Evolutionary conservation across 2,888 invertebrate genomes (phyloP).

Genomic region (Eurois occulta): DNA sequence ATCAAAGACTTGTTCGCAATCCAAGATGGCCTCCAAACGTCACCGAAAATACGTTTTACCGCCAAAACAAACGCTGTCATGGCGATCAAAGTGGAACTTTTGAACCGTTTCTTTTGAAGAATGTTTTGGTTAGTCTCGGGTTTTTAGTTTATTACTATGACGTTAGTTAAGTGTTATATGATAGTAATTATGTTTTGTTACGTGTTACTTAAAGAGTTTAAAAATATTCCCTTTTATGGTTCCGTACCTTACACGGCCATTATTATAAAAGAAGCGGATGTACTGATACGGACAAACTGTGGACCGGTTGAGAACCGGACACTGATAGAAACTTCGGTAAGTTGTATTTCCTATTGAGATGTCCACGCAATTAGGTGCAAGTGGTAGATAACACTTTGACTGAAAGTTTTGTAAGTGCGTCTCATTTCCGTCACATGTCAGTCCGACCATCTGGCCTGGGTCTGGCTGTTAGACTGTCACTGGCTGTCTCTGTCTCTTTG

Average conservation of each 20-base stretch:
- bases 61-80: conserved; percentile 79
- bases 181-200: neutral
- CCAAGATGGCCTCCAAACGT: conserved; percentile 66
- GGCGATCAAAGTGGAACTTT: conserved; percentile 75
- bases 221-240: neutral
- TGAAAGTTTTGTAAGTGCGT: neutral
- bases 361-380: neutral
- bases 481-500: neutral
- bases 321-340: neutral
- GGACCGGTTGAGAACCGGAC: neutral
- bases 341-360: neutral
- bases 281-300: neutral
- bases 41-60: conserved; percentile 71
- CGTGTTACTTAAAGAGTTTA: neutral
- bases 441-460: neutral
- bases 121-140: conserved; percentile 15
- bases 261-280: neutral
- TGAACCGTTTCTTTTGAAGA: conserved; percentile 77
- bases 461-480: neutral
- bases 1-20: conserved; percentile 54
- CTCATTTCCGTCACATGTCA: neutral
- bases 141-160: conserved; percentile 24
- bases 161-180: conserved; percentile 22
- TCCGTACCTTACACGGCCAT: neutral
- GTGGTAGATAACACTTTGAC: neutral